Base-by-base conservation (phyloP, 2,888 invertebrate genomes). In the Pammene fasciana region DNA sequence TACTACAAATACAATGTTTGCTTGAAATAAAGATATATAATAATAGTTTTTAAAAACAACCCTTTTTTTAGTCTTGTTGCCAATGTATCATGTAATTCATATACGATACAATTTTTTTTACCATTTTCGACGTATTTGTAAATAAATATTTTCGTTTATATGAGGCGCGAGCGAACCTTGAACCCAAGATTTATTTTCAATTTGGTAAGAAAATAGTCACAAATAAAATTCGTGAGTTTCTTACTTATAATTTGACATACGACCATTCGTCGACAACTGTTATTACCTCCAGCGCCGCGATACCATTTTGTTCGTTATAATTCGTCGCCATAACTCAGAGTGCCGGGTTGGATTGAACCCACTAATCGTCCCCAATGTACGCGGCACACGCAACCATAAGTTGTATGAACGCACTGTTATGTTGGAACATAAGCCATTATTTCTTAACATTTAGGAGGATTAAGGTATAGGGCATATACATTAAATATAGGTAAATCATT, bases 281-380 rank as follows among this genome's bases (percentile, higher is more conserved):
- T 55, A 55, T 57, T 16, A 41, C 56, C 56, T 3, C 13, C 14
- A 10, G 43, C 1, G 41, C 36, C 56, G 38, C 36, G 36, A 16
- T 56, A 11, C 57, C 41, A 14, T 36, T 41, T 3, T 16, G 41
- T 16, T 43, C 26, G 34, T 8, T n/a, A 59, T 57, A 45, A 18
- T 59, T 46, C 45, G 59, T 6, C 26, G 45, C 45, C 59, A 34
- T 59, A 59, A 59, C 45, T 59, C 45, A 34, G 6, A 45, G 45
- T 26, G 26, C 45, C 34, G 9, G 8, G 10, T 13, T 38, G 45
- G 59, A 59, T 34, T 43, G 13, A 43, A 26, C 18, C 18, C 59
- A 45, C 43, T 45, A 18, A 26, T 26, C 10, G 26, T 6, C 18
- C 45, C 57, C 59, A 45, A 45, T 59, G 59, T 59, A 26, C 59